Base-by-base conservation (phyloP, 2,797 vertebrate species). In the Melanogrammus aeglefinus region DNA sequence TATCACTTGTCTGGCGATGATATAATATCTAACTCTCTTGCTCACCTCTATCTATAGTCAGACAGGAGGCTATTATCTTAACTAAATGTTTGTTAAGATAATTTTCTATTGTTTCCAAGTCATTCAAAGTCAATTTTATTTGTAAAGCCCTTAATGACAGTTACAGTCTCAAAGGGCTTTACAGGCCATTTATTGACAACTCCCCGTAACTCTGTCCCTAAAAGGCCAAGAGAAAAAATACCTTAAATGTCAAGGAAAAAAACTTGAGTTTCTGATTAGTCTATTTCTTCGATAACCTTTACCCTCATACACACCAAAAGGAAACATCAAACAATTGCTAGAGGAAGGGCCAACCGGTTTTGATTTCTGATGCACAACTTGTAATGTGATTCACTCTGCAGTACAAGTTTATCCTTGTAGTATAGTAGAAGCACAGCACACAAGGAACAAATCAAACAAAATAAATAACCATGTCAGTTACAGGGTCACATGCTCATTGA, bases 401-500 rank as follows among this genome's bases (percentile, higher is more conserved):
- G 18, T 63, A 71, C 69, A 29, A 29, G 29, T 71, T 13, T 71
- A 78, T 73, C 0, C 80, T 84, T 85, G 83, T 79, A 78, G 77
- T 88, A 86, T 81, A 83, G 81, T 85, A 79, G 78, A 81, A 88
- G 85, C 73, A 74, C 47, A 76, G 82, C 14, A 44, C 73, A 69
- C 57, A 71, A 69, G 72, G 71, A 63, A 79, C 69, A 70, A 83
- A 73, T 86, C 82, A 77, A 75, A 75, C 82, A 73, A 89, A 85
- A 78, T 88, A 73, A 82, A 74, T 85, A 85, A 80, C 83, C 86
- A 47, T 83, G 74, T 85, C 79, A 88, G 77, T 89, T 76, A 86
- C 82, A 76, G 44, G 75, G 78, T 72, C 63, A 84, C 77, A 91
- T 79, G 80, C 86, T 87, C 77, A 86, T 24, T 89, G 83, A 92